Conservation (phyloP, 2,797 vertebrate genomes). For the Leptatherina wallacei region DNA sequence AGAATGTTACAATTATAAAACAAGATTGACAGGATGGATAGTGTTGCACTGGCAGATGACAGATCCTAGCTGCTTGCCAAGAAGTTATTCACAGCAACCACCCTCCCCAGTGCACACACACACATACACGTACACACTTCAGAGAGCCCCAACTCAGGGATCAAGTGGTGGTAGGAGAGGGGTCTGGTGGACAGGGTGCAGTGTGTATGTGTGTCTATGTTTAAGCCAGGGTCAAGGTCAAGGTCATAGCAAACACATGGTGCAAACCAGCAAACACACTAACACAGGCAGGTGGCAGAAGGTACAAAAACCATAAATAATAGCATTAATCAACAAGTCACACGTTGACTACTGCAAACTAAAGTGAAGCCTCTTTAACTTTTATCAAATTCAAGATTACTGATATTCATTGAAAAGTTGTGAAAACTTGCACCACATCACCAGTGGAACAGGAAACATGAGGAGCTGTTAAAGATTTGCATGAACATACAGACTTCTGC, state of each 20-base stretch:
- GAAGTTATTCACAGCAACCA: conserved; percentile 76
- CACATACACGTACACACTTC: conserved; percentile 29
- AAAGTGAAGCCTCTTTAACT: neutral
- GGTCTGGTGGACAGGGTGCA: conserved; percentile 20
- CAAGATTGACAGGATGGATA: conserved; percentile 80
- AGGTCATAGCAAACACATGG: conserved; percentile 70
- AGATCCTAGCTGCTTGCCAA: conserved; percentile 67
- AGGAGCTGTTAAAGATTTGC: conserved; percentile 49
- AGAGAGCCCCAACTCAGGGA: conserved; percentile 50
- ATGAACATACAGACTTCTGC: conserved; percentile 11
- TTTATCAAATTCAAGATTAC: neutral
- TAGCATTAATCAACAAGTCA: conserved; percentile 23
- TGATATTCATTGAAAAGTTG: neutral
- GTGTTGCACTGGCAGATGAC: conserved; percentile 78
- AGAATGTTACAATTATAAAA: conserved; percentile 85
- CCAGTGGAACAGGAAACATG: conserved; percentile 30
- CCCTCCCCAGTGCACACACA: conserved; percentile 18
- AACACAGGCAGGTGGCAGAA: neutral
- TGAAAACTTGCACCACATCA: neutral
- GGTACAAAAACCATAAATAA: conserved; percentile 39
- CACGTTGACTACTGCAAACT: conserved; percentile 3
- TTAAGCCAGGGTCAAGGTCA: conserved; percentile 47
- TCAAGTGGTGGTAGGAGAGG: conserved; percentile 47
- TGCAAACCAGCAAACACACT: conserved; percentile 56
- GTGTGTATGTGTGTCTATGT: conserved; percentile 9